Evolutionary conservation across 2,113 vertebrate genomes (phyloP), one percentile per base, ranked within the genome.

Genomic region (Myanophis thanlyinensis): DNA sequence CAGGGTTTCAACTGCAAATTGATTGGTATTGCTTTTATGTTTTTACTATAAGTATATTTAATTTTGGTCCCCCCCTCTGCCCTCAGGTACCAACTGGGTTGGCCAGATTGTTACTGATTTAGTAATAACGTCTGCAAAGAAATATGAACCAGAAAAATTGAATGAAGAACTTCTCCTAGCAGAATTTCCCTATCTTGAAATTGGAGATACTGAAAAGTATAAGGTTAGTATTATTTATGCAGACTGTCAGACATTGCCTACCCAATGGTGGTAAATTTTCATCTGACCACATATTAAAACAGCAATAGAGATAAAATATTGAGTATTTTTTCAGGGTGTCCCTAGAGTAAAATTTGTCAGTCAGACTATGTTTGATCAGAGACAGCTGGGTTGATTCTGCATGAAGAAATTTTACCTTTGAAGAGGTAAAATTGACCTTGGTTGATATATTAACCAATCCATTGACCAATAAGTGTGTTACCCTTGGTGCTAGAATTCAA

Each of bases 121-220:
- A 88, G 91, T 88, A 67, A 44, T 88, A 67, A 88, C 85, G 30
- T 92, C 85, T 52, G 85, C 91, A 88, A 92, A 92, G 91, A 92
- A 88, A 88, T 48, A 92, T 23, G 85, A 88, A 92, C 91, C 91
- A 6, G n/a, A 92, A 22, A 92, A 92, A 23, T 48, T 92, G 12
- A 88, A 92, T 44, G 85, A 92, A 52, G 18, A 92, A 49, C 85
- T 92, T 10, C 85, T 92, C 18, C 56, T 92, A 15, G 85, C 91
- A 52, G 91, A 92, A 88, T 12, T 92, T 88, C 91, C 91, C 3
- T 92, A 52, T 46, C 2, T 92, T 4, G 91, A 92, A 92, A 52
- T 92, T 73, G 91, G 91, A 88, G 91, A 92, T 92, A 27, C 48
- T 30, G 85, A 92, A 73, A 92, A 92, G 23, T 92, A 92, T 52